A percentile compares a stretch with the other conserved stretches of the same genome.
These are phyloP conservation scores for Telmatherina bonti DNA, from an alignment of 2,797 vertebrate species.

Conservation along the genomic window DNA sequence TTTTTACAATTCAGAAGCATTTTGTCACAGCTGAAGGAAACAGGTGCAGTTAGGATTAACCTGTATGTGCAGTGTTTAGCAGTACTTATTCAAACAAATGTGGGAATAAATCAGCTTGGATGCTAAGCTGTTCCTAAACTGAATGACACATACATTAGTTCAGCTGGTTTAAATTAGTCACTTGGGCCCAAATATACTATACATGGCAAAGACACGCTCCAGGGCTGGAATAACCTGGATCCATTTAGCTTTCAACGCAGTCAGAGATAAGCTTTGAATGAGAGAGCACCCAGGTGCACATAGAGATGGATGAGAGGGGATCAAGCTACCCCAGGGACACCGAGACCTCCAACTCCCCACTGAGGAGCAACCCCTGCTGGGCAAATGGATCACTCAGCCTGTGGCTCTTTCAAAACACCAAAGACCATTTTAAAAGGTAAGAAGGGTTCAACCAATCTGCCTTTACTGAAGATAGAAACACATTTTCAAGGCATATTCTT, in stretches of 20 bases:
- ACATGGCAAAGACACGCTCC: constrained; percentile 43
- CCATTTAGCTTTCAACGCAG: constrained; percentile 61
- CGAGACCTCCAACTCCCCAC: constrained; percentile 71
- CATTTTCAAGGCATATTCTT: constrained; percentile 10
- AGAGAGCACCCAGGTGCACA: constrained; percentile 57
- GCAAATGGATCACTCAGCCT: constrained; percentile 63
- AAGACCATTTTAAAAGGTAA: constrained; percentile 67
- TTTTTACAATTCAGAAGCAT: no score
- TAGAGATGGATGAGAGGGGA: constrained; percentile 71
- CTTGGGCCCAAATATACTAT: constrained; percentile 11
- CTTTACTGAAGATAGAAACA: constrained; percentile 59
- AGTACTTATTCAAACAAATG: not conserved
- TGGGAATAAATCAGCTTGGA: not conserved
- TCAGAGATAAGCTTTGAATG: constrained; percentile 57
- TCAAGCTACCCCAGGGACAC: constrained; percentile 69
- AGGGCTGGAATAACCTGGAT: constrained; percentile 57
- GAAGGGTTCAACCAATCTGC: constrained; percentile 65
- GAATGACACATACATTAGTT: constrained; percentile 10
- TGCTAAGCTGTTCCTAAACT: not conserved
- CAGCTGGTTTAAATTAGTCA: constrained; percentile 4
- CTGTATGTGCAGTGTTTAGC: not conserved
- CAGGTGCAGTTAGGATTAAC: no score
- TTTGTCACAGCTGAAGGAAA: no score
- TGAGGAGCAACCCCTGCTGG: constrained; percentile 68
- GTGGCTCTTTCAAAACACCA: constrained; percentile 60